Evolutionary conservation across 2,888 invertebrate genomes (phyloP), one percentile per base, ranked within the genome.

Genomic region (Neoscelio sp.): DNA sequence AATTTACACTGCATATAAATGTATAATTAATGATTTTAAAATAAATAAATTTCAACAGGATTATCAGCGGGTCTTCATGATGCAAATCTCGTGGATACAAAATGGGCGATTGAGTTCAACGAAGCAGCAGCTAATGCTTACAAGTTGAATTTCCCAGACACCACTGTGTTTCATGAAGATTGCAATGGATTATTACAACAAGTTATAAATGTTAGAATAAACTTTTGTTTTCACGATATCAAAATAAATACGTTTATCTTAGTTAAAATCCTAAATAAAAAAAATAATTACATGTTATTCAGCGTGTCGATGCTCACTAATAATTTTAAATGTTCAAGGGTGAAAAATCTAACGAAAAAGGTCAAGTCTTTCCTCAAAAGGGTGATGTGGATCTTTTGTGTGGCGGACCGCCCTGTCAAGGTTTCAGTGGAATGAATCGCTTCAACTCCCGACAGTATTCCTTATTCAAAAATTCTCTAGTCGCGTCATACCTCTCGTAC

Each of bases 361-460:
- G 93, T 0, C 91, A 93, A 80, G 91, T 17, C 1, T 90, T 96
- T 38, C 97, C 97, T 0, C 91, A 92, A 87, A 95, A 94, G 86
- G 96, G 96, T 0, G 95, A 96, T 75, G 96, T 97, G 0, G 96
- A 97, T 85, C 89, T 97, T 71, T 90, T 97, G 23, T 95, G 96
- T 86, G 97, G 97, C 6, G 97, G 97, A 0, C 97, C 97, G 0
- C 97, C 97, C 0, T 97, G 97, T 87, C 97, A 97, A 90, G 97
- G 97, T 2, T 97, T 97, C 91, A 96, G 96, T 44, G 96, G 96
- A 30, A 96, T 97, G 96, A 97, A 97, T 90, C 91, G 96, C 56
- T 97, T 97, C 89, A 96, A 96, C 90, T 94, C 94, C 0, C 92
- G 96, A 26, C 95, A 96, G 82, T 96, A 96, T 89, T 96, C 96